Percentiles rank a stretch among this genome's conserved stretches.
Conservation (phyloP, 2,888 invertebrate genomes). For the Agonopterix heracliana region DNA sequence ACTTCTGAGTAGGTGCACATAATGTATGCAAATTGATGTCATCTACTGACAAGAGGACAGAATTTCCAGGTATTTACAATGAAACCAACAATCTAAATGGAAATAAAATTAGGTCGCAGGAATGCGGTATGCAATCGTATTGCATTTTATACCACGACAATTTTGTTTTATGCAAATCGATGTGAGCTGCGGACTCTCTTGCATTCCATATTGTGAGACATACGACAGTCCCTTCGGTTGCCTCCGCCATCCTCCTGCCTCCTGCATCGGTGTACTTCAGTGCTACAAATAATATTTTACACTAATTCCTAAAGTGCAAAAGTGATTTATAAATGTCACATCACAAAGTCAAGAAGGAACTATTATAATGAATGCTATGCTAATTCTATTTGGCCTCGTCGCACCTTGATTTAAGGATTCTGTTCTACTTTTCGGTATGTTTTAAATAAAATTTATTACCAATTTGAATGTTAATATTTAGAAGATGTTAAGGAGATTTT, state of each 20-base stretch:
- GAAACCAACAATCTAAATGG: constrained; percentile 32
- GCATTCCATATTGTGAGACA: constrained; percentile 49
- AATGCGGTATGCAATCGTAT: constrained; percentile 36
- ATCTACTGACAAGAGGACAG: neutral
- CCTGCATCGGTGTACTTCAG: neutral
- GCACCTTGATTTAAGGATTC: constrained; percentile 56
- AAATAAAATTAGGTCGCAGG: constrained; percentile 39
- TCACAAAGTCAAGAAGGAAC: constrained; percentile 31
- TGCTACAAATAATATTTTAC: constrained; percentile 1
- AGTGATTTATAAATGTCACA: constrained; percentile 28
- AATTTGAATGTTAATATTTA: constrained; percentile 65
- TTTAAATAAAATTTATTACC: constrained; percentile 59
- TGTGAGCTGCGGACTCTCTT: constrained; percentile 43
- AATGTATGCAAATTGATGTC: too few relatives aligned
- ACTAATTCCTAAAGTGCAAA: constrained; percentile 24
- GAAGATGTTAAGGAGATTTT: constrained; percentile 27
- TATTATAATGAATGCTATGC: constrained; percentile 52
- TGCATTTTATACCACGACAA: constrained; percentile 42
- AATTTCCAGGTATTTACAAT: constrained; percentile 22
- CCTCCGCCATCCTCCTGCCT: constrained; percentile 22
- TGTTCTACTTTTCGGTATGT: constrained; percentile 64
- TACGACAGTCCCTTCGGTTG: constrained; percentile 51
- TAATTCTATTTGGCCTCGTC: constrained; percentile 60
- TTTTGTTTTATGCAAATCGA: constrained; percentile 57
- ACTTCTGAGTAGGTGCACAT: too few relatives aligned